These are phyloP conservation scores for Emydoidea blandingii DNA, from an alignment of 2,797 vertebrate genomes.

Conservation along the genomic window DNA sequence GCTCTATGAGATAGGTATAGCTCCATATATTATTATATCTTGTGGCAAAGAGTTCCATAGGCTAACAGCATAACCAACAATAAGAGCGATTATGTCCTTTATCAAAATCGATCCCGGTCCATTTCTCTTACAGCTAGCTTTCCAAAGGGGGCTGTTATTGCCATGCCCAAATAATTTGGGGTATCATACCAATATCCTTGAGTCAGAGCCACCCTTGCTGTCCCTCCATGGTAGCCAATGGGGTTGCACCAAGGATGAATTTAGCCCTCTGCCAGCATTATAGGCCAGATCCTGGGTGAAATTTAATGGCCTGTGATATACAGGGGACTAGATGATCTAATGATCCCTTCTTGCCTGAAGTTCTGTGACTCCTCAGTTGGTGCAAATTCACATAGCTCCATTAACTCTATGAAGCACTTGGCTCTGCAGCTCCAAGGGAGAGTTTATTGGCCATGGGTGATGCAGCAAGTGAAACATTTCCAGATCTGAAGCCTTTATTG, in stretches of 20 bases:
- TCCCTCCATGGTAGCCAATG: background rate
- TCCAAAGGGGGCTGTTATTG: background rate
- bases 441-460: background rate
- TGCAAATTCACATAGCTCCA: background rate
- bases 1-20: too few species aligned
- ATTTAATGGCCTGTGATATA: background rate
- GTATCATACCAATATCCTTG: background rate
- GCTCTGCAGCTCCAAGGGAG: background rate
- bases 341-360: background rate
- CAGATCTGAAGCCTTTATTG: background rate
- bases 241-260: background rate
- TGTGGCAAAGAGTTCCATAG: background rate
- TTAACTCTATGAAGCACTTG: background rate
- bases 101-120: background rate
- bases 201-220: background rate
- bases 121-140: background rate
- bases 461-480: background rate
- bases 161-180: background rate
- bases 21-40: background rate
- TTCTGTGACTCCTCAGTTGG: too few species aligned
- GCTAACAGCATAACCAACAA: background rate
- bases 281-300: background rate
- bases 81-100: background rate
- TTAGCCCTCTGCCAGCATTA: background rate
- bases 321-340: background rate